Percentiles rank a stretch among this genome's conserved stretches.
phyloP scores from a whole-genome alignment of 64 coral and sea anemone species.

The Platygyra sinensis region DNA sequence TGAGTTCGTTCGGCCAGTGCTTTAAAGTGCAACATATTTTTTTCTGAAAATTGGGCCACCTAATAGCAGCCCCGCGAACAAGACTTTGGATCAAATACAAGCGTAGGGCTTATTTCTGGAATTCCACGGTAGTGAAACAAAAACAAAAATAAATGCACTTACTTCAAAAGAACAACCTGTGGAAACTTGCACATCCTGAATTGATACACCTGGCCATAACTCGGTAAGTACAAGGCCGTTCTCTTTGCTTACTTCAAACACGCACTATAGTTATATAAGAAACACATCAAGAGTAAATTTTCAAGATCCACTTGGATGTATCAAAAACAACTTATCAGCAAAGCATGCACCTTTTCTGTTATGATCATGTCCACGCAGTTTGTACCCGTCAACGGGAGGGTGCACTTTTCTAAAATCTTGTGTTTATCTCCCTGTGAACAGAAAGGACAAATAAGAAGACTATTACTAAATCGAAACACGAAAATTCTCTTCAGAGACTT shows the following conservation, averaged over 20 bases:
- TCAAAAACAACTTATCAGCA: background rate
- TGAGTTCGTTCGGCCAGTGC: too few species aligned
- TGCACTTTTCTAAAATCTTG: conserved; percentile 91
- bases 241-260: conserved; percentile 88
- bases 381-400: conserved; percentile 87
- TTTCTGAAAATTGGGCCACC: too few species aligned
- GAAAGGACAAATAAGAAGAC: background rate
- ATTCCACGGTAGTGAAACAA: too few species aligned
- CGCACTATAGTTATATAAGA: conserved; percentile 51
- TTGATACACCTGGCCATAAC: conserved; percentile 70
- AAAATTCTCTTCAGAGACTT: background rate
- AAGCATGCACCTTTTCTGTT: conserved; percentile 87
- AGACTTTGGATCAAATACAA: too few species aligned
- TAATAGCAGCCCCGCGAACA: too few species aligned
- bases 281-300: background rate
- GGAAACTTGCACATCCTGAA: conserved; percentile 82
- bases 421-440: conserved; percentile 87
- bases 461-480: background rate
- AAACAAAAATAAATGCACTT: conserved; percentile 15
- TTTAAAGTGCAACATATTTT: too few species aligned
- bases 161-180: conserved; percentile 91
- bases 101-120: too few species aligned
- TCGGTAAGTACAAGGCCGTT: conserved; percentile 76
- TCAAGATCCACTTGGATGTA: background rate
- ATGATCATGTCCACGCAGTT: conserved; percentile 92